phyloP scores from a whole-genome alignment of 2,888 invertebrate genomes.

The Drosophila ochracea region DNA sequence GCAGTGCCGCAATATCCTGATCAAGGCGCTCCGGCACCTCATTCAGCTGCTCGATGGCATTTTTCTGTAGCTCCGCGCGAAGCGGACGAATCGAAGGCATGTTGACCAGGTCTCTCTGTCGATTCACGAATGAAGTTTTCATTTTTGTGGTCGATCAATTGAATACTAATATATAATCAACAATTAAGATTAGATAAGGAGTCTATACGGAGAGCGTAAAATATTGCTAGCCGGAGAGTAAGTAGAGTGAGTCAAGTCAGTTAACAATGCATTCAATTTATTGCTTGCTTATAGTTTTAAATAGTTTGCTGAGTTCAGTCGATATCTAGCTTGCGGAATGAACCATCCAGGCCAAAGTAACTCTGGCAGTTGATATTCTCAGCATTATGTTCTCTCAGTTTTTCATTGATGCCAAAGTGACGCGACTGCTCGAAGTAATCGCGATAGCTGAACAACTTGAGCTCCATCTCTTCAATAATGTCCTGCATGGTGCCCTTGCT shows the following conservation, averaged over 20 bases:
- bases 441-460: slow-evolving; percentile 73
- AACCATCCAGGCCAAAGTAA: slow-evolving; percentile 49
- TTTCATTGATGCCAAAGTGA: slow-evolving; percentile 80
- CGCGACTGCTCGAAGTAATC: slow-evolving; percentile 81
- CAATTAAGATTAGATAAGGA: slow-evolving; percentile 40
- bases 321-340: slow-evolving; percentile 49
- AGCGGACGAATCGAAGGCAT: slow-evolving; percentile 62
- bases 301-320: slow-evolving; percentile 32
- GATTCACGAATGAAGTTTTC: slow-evolving; percentile 20
- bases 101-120: slow-evolving; percentile 25
- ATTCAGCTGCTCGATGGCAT: slow-evolving; percentile 85
- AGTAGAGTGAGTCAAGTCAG: background rate
- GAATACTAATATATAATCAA: background rate
- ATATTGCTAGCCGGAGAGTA: background rate
- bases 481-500: slow-evolving; percentile 86
- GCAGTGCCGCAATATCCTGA: slow-evolving; percentile 84
- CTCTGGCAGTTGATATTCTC: slow-evolving; percentile 22
- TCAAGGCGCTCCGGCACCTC: slow-evolving; percentile 84
- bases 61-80: slow-evolving; percentile 67
- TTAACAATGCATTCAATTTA: slow-evolving; percentile 17
- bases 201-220: background rate
- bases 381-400: slow-evolving; percentile 61
- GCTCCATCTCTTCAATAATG: slow-evolving; percentile 81
- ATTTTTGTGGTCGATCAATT: slow-evolving; percentile 2
- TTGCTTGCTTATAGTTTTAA: slow-evolving; percentile 16